Conservation (phyloP, 2,113 vertebrate genomes). For the Dasyornis broadbenti region DNA sequence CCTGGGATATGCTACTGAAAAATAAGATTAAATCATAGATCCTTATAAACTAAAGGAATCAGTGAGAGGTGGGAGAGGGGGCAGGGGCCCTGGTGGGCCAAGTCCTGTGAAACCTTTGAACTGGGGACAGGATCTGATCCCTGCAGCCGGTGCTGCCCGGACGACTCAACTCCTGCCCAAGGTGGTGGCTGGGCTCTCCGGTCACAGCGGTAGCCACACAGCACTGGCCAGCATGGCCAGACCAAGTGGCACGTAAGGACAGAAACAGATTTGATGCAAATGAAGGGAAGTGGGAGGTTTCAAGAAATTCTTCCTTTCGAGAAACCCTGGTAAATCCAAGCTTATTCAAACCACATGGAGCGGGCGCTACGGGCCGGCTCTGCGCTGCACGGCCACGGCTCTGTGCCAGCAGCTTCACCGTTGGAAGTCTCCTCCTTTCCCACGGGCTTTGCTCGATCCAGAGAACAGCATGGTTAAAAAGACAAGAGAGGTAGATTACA, state of each 20-base stretch:
- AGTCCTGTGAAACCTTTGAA: neutral
- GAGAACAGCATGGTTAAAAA: slow-evolving; percentile 80
- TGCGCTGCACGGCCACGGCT: slow-evolving; percentile 36
- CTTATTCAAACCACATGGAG: slow-evolving; percentile 84
- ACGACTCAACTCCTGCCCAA: neutral
- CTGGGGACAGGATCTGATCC: neutral
- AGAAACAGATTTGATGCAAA: slow-evolving; percentile 44
- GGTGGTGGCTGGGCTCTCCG: neutral
- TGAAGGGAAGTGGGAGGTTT: slow-evolving; percentile 8
- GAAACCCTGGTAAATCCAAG: slow-evolving; percentile 68
- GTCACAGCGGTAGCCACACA: neutral
- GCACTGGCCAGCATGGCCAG: slow-evolving; percentile 1
- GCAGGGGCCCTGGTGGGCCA: neutral
- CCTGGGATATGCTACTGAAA: slow-evolving; percentile 65
- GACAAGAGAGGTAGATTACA: slow-evolving; percentile 96
- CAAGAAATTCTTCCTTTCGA: slow-evolving; percentile 49
- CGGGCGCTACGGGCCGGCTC: neutral
- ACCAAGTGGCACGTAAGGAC: neutral
- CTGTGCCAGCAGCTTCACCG: slow-evolving; percentile 51
- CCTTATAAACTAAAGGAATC: slow-evolving; percentile 35
- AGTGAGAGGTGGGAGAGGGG: neutral
- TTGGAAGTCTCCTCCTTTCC: neutral
- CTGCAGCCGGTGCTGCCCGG: neutral
- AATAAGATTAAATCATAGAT: slow-evolving; percentile 49
- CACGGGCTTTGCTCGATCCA: slow-evolving; percentile 68